These are phyloP conservation scores for Sebastes steindachneri DNA, from an alignment of 2,797 vertebrate genomes.

Conservation along the genomic window DNA sequence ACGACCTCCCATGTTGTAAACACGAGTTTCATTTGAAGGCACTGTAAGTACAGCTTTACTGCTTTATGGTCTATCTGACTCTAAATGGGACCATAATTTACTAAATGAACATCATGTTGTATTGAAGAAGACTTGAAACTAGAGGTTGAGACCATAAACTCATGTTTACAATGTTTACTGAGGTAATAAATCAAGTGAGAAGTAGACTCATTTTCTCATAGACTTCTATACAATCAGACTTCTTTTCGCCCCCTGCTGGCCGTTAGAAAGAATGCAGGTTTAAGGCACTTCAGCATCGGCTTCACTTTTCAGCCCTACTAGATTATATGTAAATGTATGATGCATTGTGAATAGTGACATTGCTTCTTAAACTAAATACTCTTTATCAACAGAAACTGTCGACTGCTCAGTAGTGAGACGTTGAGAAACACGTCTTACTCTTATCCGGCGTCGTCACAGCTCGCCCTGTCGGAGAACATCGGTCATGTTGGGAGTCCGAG, in stretches of 20 bases:
- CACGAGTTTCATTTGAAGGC: too few species aligned
- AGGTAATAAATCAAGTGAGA: rapidly evolving
- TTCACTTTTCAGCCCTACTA: not conserved
- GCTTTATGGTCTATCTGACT: too few species aligned
- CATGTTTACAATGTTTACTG: not conserved
- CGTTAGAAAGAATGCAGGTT: not conserved
- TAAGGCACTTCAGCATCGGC: not conserved
- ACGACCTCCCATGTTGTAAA: too few species aligned
- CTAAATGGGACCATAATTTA: too few species aligned
- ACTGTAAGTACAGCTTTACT: too few species aligned
- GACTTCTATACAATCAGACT: not conserved
- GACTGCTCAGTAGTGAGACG: not conserved
- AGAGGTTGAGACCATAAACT: too few species aligned
- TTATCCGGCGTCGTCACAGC: conserved; percentile 79
- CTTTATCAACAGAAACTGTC: not conserved
- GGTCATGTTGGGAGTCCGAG: conserved; percentile 68
- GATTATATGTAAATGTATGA: not conserved
- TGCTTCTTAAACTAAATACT: not conserved
- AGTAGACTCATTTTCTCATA: not conserved
- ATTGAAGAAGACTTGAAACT: too few species aligned
- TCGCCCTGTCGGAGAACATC: conserved; percentile 80
- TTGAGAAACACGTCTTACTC: conserved; percentile 70
- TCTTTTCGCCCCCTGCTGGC: not conserved
- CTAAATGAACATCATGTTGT: too few species aligned
- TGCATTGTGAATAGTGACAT: not conserved